Evolutionary conservation across 2,888 invertebrate genomes (phyloP), one percentile per base, ranked within the genome.

Genomic region (Temnothorax rugatulus): DNA sequence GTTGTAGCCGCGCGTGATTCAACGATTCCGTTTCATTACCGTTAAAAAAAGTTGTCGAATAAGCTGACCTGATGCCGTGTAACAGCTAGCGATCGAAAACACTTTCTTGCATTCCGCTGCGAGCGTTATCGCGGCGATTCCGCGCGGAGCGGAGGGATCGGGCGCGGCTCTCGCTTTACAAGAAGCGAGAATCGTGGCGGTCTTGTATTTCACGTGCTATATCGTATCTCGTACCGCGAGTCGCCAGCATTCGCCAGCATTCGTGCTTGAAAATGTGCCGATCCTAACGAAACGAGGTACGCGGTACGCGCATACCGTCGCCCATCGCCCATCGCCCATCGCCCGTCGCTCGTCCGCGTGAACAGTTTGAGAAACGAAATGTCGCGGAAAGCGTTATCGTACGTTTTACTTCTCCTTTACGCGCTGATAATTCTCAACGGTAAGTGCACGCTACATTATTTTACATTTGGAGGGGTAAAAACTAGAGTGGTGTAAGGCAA

Each of bases 211-310:
- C 76, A 71, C 47, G 18, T 52, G n/a, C n/a, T 29, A 29, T 29
- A 29, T 29, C 29, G 29, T 29, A 29, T 29, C 4, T 18, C 13
- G 25, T 34, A n/a, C 21, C 13, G 57, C 44, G 47, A n/a, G 13
- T 38, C 4, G n/a, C n/a, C n/a, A n/a, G n/a, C n/a, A n/a, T n/a
- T n/a, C n/a, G 8, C 59, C n/a, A 9, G 11, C 11, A 41, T 63
- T 47, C 61, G 54, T 57, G 34, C 18, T n/a, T 13, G 8, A 66
- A 81, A 87, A 87, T 83, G 8, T 82, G 87, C 84, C 75, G 84
- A 86, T 88, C 77, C 66, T 29, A 57, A 87, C 81, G 88, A 90
- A 91, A 91, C 85, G 74, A 68, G 84, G 87, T 86, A 34, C 34
- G 34, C 34, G 34, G 5, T 5, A 34, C 34, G 7, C 34, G 34